These are phyloP conservation scores for Vanacampus margaritifer DNA, from an alignment of 2,113 vertebrate genomes.

Conservation along the genomic window DNA sequence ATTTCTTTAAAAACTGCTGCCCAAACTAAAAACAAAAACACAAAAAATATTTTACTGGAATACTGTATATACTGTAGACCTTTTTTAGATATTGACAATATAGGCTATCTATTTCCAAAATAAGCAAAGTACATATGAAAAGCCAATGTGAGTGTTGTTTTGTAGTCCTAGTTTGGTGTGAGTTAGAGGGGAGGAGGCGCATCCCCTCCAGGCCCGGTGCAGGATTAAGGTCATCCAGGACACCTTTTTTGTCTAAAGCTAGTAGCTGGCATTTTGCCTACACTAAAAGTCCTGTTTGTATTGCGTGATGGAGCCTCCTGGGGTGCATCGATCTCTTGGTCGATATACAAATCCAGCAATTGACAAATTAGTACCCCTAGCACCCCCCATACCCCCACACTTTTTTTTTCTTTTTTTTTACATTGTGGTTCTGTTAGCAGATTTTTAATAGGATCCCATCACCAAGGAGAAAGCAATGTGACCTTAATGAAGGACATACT, in stretches of 20 bases:
- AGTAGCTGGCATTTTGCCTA: conserved; percentile 33
- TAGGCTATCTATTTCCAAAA: too few relatives aligned
- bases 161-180: neutral
- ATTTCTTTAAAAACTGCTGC: too few relatives aligned
- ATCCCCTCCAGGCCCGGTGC: conserved; percentile 9
- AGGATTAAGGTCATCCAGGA: conserved; percentile 44
- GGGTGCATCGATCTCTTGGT: conserved; percentile 55
- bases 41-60: too few relatives aligned
- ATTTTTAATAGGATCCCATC: conserved; percentile 34
- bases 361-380: conserved; percentile 38
- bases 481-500: conserved; percentile 42
- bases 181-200: neutral
- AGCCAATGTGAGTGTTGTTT: conserved; percentile 2
- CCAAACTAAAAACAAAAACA: too few relatives aligned
- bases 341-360: conserved; percentile 38
- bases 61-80: too few relatives aligned
- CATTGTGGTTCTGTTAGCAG: conserved; percentile 17
- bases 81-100: too few relatives aligned
- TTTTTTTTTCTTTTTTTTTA: conserved; percentile 14
- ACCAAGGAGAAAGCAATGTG: conserved; percentile 33
- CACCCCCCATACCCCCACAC: too few relatives aligned
- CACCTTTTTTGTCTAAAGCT: conserved; percentile 17
- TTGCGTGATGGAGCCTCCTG: conserved; percentile 47
- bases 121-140: neutral
- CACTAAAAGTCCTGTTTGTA: conserved; percentile 50